Conservation (phyloP, 2,113 vertebrate species). For the Leucopternis melanops region DNA sequence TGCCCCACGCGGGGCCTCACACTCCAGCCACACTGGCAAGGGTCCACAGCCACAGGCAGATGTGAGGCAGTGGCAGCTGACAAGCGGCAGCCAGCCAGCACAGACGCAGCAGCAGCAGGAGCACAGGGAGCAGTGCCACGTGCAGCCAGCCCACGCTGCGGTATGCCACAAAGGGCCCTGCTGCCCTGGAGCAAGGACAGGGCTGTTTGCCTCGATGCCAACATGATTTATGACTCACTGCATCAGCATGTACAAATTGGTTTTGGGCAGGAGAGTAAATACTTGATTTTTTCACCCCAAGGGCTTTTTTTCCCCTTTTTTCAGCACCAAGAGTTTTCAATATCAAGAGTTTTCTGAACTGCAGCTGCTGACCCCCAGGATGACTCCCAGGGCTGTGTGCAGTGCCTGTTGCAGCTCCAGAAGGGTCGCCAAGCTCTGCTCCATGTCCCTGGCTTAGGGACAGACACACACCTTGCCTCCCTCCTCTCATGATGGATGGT, state of each 20-base stretch:
- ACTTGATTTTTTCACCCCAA: not conserved
- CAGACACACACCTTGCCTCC: not conserved
- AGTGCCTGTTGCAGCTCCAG: not conserved
- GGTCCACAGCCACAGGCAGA: not conserved
- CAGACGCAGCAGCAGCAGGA: not conserved
- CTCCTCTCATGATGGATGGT: not conserved
- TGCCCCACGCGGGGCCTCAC: accelerated
- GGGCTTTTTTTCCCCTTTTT: not conserved
- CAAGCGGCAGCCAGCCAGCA: not conserved
- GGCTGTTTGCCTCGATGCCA: too few species aligned
- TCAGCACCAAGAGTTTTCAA: not conserved
- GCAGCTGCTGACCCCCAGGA: not conserved
- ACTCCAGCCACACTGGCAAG: not conserved
- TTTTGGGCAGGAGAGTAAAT: not conserved
- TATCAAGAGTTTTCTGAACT: not conserved
- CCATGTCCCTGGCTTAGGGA: not conserved
- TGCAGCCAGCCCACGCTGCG: not conserved
- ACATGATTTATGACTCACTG: not conserved
- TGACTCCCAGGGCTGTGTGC: not conserved
- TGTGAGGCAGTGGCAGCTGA: not conserved
- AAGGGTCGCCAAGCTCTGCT: not conserved
- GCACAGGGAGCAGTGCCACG: accelerated
- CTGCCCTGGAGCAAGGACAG: not conserved
- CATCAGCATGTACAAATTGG: not conserved
- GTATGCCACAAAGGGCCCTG: not conserved